Evolutionary conservation across 2,113 vertebrate genomes (phyloP), one percentile per base, ranked within the genome.

Genomic region (Ondatra zibethicus): DNA sequence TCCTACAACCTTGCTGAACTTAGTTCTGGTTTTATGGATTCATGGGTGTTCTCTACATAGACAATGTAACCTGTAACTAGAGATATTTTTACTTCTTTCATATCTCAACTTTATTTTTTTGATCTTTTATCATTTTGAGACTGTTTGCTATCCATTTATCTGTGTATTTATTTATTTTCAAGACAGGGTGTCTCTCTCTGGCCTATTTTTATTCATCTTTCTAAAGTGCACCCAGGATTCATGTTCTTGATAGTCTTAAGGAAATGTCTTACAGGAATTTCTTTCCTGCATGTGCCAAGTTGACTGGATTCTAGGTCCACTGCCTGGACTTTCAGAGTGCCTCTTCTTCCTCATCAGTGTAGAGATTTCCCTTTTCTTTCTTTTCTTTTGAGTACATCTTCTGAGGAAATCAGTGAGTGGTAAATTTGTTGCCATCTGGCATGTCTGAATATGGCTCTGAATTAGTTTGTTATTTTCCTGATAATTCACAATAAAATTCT

Each of bases 401-500:
- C 23, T 36, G 70, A 14, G 58, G 66, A 45, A 45, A 45, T 76
- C 73, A 75, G 23, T 75, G n/a, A 42, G 72, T 76, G 47, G 10
- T 84, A 95, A 91, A 73, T 87, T 75, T 45, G 12, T 94, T 92
- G 66, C 27, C 25, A 66, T 7, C 63, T 68, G 87, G 39, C 6
- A 68, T 80, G 27, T 88, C 47, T 76, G 66, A 58, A 77, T 93
- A 55, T 91, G 75, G 72, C 21, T 80, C 70, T 85, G 63, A 89
- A 12, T 95, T n/a, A 14, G 52, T 55, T 55, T 93, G 36, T 80
- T 55, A 52, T 31, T 45, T 86, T 73, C 39, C 72, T 36, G 27
- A 31, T 91, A 88, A 36, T 87, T 82, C 58, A 77, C n/a, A 88
- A 1, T 85, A 68, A 80, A 81, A 82, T 82, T 81, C n/a, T 92